phyloP scores from a whole-genome alignment of 1,140 invertebrate species.

The Samia ricini region DNA sequence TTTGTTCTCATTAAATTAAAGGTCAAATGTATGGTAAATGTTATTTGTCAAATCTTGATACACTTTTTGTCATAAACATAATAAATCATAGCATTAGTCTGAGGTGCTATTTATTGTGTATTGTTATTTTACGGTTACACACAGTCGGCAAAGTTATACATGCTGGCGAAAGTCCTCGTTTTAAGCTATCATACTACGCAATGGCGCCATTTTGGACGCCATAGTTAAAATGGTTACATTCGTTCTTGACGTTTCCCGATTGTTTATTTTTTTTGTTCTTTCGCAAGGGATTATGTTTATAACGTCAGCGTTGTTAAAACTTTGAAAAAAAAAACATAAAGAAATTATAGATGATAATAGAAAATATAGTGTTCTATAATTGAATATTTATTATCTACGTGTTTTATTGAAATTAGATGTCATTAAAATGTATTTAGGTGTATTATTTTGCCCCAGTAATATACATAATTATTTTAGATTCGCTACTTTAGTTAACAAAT shows the following conservation, averaged over 20 bases:
- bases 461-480: too few species aligned
- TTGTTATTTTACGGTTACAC: conserved; percentile 32
- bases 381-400: too few species aligned
- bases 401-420: too few species aligned
- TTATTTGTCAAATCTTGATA: background rate
- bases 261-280: conserved; percentile 16
- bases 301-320: conserved; percentile 23
- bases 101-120: conserved; percentile 51
- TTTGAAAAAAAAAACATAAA: background rate
- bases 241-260: background rate
- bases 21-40: background rate
- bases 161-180: background rate
- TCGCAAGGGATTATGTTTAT: conserved; percentile 32
- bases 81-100: conserved; percentile 61
- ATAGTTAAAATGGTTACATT: background rate
- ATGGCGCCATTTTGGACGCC: background rate
- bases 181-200: background rate
- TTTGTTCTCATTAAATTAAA: conserved; percentile 13
- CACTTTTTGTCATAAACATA: conserved; percentile 17
- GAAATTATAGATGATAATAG: background rate
- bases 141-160: background rate
- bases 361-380: background rate
- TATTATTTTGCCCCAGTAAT: too few species aligned
- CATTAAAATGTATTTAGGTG: too few species aligned
- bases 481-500: too few species aligned